Evolutionary conservation across 2,797 vertebrate species (phyloP).

Genomic region (Prionace glauca): DNA sequence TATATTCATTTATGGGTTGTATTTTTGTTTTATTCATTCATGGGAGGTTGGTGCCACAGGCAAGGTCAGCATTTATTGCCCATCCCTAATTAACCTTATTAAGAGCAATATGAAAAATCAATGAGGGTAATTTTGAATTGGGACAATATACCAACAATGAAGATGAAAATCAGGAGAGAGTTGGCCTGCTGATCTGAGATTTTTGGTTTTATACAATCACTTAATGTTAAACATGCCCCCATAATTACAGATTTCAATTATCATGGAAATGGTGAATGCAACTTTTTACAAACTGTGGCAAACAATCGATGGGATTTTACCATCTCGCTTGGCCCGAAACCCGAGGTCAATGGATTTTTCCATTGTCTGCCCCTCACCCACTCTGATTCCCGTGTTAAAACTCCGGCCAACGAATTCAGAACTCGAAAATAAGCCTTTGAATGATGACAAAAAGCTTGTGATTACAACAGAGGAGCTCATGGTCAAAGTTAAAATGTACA

Average conservation of each 20-base stretch:
- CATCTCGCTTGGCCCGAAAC: too few relatives aligned
- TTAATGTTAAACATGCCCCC: background rate
- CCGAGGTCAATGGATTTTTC: too few relatives aligned
- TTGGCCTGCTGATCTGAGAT: background rate
- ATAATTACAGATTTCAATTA: background rate
- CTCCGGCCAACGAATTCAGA: background rate
- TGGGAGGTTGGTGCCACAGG: background rate
- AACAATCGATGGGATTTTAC: background rate
- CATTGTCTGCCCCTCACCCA: too few relatives aligned
- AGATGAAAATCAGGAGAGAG: background rate
- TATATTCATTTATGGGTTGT: background rate
- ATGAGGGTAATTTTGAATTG: background rate
- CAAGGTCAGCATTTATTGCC: background rate
- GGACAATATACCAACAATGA: background rate
- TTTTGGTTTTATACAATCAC: background rate
- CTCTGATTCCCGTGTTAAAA: too few relatives aligned
- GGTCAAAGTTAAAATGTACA: background rate
- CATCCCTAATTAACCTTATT: background rate
- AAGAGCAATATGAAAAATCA: background rate
- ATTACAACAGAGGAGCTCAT: too few relatives aligned
- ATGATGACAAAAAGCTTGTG: too few relatives aligned
- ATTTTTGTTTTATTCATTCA: background rate
- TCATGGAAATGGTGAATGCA: background rate
- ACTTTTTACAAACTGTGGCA: background rate
- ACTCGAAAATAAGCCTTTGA: too few relatives aligned